Conservation (phyloP, 2,113 vertebrate species). For the Odocoileus virginianus region DNA sequence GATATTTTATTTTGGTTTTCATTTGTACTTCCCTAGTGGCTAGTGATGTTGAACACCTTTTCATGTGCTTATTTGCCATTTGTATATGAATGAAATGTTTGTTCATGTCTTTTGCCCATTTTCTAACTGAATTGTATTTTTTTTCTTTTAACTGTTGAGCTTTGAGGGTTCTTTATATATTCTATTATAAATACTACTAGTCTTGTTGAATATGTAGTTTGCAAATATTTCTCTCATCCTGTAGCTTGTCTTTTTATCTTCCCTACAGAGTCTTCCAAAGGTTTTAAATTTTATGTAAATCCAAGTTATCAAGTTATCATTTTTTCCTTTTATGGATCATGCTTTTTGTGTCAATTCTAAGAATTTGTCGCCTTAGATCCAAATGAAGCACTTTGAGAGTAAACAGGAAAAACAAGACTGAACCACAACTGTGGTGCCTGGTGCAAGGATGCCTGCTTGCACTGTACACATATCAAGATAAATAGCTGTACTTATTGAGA, state of each 20-base stretch:
- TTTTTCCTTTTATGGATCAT: neutral
- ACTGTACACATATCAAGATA: neutral
- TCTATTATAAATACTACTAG: neutral
- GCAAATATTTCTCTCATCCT: neutral
- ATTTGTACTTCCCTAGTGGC: neutral
- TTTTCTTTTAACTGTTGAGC: neutral
- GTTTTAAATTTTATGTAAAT: neutral
- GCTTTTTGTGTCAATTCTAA: neutral
- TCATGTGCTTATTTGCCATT: neutral
- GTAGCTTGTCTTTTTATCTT: neutral
- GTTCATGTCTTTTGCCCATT: neutral
- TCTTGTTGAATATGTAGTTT: neutral
- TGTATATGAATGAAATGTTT: neutral
- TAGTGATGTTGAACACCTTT: neutral
- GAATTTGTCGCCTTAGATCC: neutral
- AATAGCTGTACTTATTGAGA: neutral
- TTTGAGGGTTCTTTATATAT: neutral
- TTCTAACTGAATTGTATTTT: neutral
- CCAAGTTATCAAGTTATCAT: neutral
- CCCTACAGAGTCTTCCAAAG: neutral
- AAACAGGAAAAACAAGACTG: no score
- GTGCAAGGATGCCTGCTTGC: no score
- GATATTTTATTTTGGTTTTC: neutral
- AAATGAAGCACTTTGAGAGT: neutral
- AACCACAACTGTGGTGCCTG: neutral